Base-by-base conservation (phyloP, 2,888 invertebrate genomes). In the Watsonalla binaria region DNA sequence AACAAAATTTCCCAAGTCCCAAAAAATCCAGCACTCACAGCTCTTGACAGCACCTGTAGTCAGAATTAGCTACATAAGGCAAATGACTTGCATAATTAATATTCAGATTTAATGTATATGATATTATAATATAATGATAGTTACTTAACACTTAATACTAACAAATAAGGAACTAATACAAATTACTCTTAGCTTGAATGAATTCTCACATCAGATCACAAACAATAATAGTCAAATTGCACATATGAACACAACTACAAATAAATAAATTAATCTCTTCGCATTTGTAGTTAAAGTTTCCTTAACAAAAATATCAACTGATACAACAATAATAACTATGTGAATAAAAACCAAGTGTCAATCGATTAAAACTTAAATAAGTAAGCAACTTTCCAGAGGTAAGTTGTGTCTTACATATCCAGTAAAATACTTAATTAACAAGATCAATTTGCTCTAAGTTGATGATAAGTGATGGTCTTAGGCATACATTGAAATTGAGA, bases 151-250 rank as follows among this genome's bases (percentile, higher is more conserved):
- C 82, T 78, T 82, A 80, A 74, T 72, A 66, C 86, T 88, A 90
- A 71, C 78, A 84, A 86, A 84, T 85, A 90, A 90, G 90, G 90
- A 90, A 90, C 90, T 87, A 78, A 87, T 86, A 84, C 77, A 82
- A 77, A 83, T 83, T 84, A 90, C 76, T 76, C 76, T 82, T 84
- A 86, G 83, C 82, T 37, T 75, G 87, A 85, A 86, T 74, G 74
- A 85, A 83, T 78, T 77, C 82, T 82, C 78, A 80, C 85, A 84
- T 89, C 88, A 88, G 90, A 90, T 90, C 90, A 88, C 90, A 87
- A 86, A 87, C 84, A 84, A 24, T 81, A 77, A 74, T 80, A 76
- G 80, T 85, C 80, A 80, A 83, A 86, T 87, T 87, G 87, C 85
- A 87, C 83, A 76, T 82, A 73, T 83, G 78, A 86, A 86, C 80